These are phyloP conservation scores for Melanotaenia nigrans DNA, from an alignment of 2,797 vertebrate species.

Conservation along the genomic window DNA sequence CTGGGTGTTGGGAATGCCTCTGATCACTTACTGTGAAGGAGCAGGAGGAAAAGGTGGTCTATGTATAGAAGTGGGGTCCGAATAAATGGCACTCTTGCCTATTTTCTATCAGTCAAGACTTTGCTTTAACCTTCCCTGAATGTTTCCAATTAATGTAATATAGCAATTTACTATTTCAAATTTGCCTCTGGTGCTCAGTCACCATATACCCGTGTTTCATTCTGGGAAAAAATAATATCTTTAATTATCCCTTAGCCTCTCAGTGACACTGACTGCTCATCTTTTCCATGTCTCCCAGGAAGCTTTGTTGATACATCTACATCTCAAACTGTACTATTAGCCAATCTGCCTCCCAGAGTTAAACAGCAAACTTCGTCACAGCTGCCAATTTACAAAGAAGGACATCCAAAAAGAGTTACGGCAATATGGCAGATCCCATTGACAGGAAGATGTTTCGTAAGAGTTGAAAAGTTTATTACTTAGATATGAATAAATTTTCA, in stretches of 20 bases:
- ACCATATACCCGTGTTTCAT: slow-evolving; percentile 16
- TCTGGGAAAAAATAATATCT: not conserved
- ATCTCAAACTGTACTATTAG: slow-evolving; percentile 40
- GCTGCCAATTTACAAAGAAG: slow-evolving; percentile 51
- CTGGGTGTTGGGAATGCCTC: slow-evolving; percentile 61
- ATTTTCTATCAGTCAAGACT: slow-evolving; percentile 31
- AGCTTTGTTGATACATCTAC: slow-evolving; percentile 44
- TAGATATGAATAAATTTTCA: slow-evolving; percentile 31
- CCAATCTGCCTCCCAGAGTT: slow-evolving; percentile 51
- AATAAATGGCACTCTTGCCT: slow-evolving; percentile 26
- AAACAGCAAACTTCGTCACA: slow-evolving; percentile 47
- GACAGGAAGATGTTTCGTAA: slow-evolving; percentile 22
- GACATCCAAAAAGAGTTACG: slow-evolving; percentile 38
- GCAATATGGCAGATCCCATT: slow-evolving; percentile 37
- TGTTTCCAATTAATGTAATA: slow-evolving; percentile 11
- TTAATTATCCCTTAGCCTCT: slow-evolving; percentile 14
- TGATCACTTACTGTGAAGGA: slow-evolving; percentile 61
- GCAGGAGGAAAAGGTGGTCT: slow-evolving; percentile 44
- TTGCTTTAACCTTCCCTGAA: slow-evolving; percentile 4
- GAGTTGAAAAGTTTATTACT: slow-evolving; percentile 38
- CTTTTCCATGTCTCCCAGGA: slow-evolving; percentile 28
- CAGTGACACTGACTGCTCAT: slow-evolving; percentile 22
- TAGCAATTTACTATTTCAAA: slow-evolving; percentile 13
- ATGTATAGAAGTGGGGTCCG: slow-evolving; percentile 30
- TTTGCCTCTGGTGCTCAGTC: slow-evolving; percentile 9